Evolutionary conservation across 2,113 vertebrate genomes (phyloP).

Genomic region (Melanocharis versteri): DNA sequence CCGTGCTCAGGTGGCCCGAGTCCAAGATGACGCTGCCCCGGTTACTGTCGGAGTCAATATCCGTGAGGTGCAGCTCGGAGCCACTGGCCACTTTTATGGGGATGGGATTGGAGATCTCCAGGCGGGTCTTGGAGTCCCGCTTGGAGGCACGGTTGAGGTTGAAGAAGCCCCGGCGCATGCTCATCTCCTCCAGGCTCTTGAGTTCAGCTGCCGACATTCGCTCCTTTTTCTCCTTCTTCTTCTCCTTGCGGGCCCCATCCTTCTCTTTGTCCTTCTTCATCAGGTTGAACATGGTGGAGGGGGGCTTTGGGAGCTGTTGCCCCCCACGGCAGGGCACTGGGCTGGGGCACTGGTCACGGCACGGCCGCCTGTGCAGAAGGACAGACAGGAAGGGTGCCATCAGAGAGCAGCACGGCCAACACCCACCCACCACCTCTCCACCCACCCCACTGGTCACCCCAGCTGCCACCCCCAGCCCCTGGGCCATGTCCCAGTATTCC

Average conservation of each 20-base stretch:
- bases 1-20: conserved; percentile 74
- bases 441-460: not conserved
- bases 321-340: not conserved
- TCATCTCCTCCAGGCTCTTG: conserved; percentile 93
- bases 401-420: not conserved
- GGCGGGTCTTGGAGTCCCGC: conserved; percentile 79
- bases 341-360: not conserved
- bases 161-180: conserved; percentile 91
- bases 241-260: conserved; percentile 83
- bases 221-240: conserved; percentile 95
- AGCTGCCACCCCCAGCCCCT: not conserved
- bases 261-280: conserved; percentile 90
- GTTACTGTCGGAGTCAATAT: conserved; percentile 80
- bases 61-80: conserved; percentile 83
- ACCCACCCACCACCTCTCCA: not conserved
- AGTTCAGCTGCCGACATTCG: conserved; percentile 92
- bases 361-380: not conserved
- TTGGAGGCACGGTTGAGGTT: conserved; percentile 88
- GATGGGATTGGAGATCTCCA: conserved; percentile 95
- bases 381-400: not conserved
- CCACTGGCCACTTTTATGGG: conserved; percentile 90
- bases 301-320: not conserved
- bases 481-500: not conserved
- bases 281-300: conserved; percentile 81
- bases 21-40: conserved; percentile 78